Percentiles rank a stretch among this genome's conserved stretches.
Evolutionary conservation across 2,888 invertebrate genomes (phyloP).

Genomic region (Hypsopygia costalis): DNA sequence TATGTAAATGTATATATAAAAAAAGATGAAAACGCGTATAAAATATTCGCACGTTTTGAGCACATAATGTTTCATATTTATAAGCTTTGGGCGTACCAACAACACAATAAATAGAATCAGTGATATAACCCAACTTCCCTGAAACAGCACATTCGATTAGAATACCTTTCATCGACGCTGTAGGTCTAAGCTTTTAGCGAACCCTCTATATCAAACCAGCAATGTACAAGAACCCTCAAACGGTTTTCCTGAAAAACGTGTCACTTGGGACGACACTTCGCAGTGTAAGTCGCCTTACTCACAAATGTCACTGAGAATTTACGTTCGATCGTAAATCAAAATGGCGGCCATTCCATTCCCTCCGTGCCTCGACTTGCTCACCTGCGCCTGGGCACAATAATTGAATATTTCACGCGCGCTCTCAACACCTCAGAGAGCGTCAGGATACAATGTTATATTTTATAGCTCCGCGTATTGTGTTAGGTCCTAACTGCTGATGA

Average conservation of each 20-base stretch:
- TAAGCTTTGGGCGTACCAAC: conserved; percentile 35
- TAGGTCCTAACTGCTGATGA: conserved; percentile 77
- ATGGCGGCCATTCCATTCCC: conserved; percentile 62
- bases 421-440: conserved; percentile 71
- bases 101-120: conserved; percentile 38
- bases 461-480: conserved; percentile 71
- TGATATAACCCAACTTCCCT: conserved; percentile 22
- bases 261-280: conserved; percentile 42
- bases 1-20: too few relatives aligned
- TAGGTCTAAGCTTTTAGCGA: conserved; percentile 18
- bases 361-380: conserved; percentile 42
- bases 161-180: conserved; percentile 34
- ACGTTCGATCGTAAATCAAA: conserved; percentile 76
- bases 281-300: conserved; percentile 55
- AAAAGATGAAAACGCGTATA: neutral
- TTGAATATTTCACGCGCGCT: conserved; percentile 77
- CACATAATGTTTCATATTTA: conserved; percentile 46
- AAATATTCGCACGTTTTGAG: conserved; percentile 31
- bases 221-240: conserved; percentile 42
- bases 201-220: conserved; percentile 25
- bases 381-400: conserved; percentile 73
- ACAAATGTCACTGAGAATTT: conserved; percentile 78
- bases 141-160: conserved; percentile 23
- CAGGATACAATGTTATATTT: conserved; percentile 72
- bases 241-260: conserved; percentile 59